Conservation (phyloP, 2,113 vertebrate genomes). For the Eurystomus gularis region DNA sequence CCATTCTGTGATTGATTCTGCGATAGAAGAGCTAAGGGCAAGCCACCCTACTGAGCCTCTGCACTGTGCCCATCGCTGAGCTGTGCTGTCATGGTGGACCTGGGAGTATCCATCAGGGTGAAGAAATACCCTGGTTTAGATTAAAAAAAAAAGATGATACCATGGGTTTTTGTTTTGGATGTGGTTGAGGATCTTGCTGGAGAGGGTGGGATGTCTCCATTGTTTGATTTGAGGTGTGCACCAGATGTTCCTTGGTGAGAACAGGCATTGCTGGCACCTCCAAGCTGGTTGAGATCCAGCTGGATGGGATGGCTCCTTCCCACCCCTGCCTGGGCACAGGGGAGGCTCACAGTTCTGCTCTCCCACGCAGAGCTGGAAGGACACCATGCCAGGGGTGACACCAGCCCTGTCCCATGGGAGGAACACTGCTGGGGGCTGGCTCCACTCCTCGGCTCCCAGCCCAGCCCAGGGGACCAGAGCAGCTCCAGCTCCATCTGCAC, state of each 20-base stretch:
- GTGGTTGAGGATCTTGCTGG: background rate
- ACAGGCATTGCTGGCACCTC: background rate
- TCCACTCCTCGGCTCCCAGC: constrained; percentile 55
- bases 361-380: background rate
- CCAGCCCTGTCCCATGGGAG: background rate
- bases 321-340: accelerated
- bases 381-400: accelerated
- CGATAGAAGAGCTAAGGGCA: accelerated
- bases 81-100: accelerated
- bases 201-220: background rate
- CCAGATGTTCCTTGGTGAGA: background rate
- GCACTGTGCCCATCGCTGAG: accelerated
- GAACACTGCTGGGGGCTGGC: constrained; percentile 68
- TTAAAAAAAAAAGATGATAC: no score
- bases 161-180: background rate
- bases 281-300: background rate
- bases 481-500: constrained; percentile 72
- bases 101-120: no score
- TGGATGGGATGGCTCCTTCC: background rate
- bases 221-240: accelerated
- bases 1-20: background rate
- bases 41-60: background rate
- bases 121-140: background rate
- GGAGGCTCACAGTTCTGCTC: background rate
- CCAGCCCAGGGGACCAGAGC: background rate